Evolutionary conservation across 2,113 vertebrate species (phyloP).

Genomic region (Catharus bicknelli): DNA sequence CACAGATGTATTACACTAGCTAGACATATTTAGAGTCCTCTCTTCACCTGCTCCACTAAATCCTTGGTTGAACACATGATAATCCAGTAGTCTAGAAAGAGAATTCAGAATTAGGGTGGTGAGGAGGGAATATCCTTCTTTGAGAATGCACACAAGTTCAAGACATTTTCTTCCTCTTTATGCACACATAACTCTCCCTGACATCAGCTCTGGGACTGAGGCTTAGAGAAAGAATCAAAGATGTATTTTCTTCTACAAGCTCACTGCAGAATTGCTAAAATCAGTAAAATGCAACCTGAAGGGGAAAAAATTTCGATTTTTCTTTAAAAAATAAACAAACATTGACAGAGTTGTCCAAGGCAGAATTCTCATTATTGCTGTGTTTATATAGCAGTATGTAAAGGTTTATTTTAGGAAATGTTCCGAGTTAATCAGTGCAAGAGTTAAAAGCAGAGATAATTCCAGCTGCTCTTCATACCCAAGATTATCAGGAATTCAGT

Average conservation of each 20-base stretch:
- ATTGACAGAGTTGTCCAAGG: neutral
- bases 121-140: neutral
- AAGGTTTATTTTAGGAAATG: neutral
- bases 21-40: neutral
- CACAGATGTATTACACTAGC: neutral
- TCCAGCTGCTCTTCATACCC: neutral
- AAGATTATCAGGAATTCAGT: neutral
- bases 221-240: neutral
- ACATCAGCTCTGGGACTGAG: neutral
- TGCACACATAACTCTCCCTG: neutral
- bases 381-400: neutral
- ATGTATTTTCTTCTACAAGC: neutral
- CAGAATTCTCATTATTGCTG: neutral
- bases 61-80: neutral
- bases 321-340: neutral
- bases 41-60: neutral
- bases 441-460: neutral
- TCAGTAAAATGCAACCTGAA: neutral
- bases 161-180: neutral
- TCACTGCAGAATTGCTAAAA: neutral
- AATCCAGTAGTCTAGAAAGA: neutral
- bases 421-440: neutral
- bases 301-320: neutral
- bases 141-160: neutral
- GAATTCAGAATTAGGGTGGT: neutral